These are phyloP conservation scores for Mesoligia furuncula DNA, from an alignment of 2,888 invertebrate genomes.

Conservation along the genomic window DNA sequence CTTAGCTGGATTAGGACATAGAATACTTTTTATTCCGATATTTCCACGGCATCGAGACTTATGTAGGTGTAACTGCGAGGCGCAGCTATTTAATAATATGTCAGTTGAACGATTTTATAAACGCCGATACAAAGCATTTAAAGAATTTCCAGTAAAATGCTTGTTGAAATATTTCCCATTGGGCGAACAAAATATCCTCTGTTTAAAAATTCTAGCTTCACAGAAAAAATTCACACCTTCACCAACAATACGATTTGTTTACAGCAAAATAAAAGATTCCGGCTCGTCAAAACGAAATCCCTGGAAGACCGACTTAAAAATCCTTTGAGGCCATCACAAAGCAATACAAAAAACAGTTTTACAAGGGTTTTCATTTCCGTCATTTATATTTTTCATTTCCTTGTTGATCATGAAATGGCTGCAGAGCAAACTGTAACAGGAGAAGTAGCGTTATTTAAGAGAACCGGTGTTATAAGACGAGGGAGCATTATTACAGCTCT, in stretches of 20 bases:
- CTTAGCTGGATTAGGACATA: background rate
- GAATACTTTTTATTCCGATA: background rate
- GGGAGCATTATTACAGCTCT: slow-evolving; percentile 41
- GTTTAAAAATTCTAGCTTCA: background rate
- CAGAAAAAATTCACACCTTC: slow-evolving; percentile 38
- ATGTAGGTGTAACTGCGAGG: background rate
- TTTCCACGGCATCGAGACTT: background rate
- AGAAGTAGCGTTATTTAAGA: slow-evolving; percentile 6
- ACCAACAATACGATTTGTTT: slow-evolving; percentile 53
- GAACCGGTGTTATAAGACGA: slow-evolving; percentile 19
- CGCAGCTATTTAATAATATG: background rate
- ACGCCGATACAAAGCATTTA: background rate
- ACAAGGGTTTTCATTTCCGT: slow-evolving; percentile 20
- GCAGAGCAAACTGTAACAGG: slow-evolving; percentile 9
- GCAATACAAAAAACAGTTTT: slow-evolving; percentile 35
- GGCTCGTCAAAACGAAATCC: slow-evolving; percentile 33
- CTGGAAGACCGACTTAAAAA: slow-evolving; percentile 24
- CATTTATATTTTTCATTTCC: slow-evolving; percentile 52
- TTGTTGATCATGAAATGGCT: slow-evolving; percentile 34
- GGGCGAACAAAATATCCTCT: background rate
- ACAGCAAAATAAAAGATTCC: slow-evolving; percentile 30
- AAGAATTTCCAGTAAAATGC: background rate
- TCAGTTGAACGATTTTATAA: background rate
- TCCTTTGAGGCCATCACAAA: slow-evolving; percentile 40
- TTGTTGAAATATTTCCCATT: background rate